These are phyloP conservation scores for Nipponia nippon DNA, from an alignment of 2,113 vertebrate genomes.

Conservation along the genomic window DNA sequence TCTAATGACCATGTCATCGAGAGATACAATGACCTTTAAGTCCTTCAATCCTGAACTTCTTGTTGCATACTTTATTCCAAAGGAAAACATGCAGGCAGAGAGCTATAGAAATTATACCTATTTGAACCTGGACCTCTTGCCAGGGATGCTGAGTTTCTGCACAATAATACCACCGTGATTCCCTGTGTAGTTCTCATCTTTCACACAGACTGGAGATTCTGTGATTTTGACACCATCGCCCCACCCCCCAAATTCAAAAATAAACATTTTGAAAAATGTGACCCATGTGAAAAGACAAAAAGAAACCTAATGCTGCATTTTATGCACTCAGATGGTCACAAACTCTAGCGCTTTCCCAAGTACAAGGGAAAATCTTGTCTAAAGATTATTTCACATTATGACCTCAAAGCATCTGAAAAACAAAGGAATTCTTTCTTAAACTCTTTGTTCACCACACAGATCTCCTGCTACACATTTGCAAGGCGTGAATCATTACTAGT, in stretches of 20 bases:
- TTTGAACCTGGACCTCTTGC: not conserved
- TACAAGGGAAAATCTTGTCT: not conserved
- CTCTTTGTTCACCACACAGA: not conserved
- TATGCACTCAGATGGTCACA: not conserved
- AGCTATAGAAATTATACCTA: not conserved
- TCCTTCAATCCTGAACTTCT: not conserved
- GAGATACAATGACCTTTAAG: conserved; percentile 14
- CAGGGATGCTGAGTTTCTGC: not conserved
- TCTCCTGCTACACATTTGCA: not conserved
- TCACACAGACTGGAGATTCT: fast-evolving
- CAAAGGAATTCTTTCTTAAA: not conserved
- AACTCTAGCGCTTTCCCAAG: not conserved
- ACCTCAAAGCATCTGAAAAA: not conserved
- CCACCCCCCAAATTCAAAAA: not conserved
- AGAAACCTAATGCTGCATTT: not conserved
- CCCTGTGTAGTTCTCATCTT: not conserved
- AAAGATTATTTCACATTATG: not conserved
- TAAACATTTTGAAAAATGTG: not conserved
- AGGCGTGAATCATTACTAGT: not conserved
- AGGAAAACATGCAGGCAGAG: not conserved
- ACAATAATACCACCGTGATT: fast-evolving
- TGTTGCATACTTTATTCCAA: not conserved
- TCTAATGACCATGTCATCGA: not conserved
- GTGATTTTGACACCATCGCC: not conserved
- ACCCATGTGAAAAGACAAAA: not conserved